phyloP scores from a whole-genome alignment of 2,797 vertebrate species.

The Chelonia mydas region DNA sequence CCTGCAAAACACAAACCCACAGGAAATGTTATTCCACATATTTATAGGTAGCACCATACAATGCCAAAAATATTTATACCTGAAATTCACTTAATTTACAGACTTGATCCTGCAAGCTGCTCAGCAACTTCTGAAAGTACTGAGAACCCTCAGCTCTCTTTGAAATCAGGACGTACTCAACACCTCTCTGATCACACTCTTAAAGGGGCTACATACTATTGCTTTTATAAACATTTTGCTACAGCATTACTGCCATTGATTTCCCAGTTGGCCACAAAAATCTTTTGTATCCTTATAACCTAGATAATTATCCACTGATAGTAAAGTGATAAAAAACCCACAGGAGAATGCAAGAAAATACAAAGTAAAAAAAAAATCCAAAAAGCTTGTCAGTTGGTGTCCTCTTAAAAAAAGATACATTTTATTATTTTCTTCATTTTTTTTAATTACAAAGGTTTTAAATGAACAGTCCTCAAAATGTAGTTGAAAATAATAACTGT shows the following conservation, averaged over 20 bases:
- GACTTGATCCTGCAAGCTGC: background rate
- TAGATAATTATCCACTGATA: background rate
- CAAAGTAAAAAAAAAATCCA: background rate
- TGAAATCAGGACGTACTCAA: background rate
- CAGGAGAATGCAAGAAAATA: background rate
- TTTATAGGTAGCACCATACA: background rate
- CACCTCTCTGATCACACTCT: background rate
- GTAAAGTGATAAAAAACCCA: background rate
- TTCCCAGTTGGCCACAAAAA: background rate
- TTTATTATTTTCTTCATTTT: background rate
- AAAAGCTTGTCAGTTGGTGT: background rate
- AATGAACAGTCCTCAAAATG: background rate
- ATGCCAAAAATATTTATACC: background rate
- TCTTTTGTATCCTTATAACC: background rate
- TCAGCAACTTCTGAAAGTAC: background rate
- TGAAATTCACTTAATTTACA: background rate
- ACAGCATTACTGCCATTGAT: background rate
- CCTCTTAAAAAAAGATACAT: background rate
- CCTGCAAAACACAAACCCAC: conserved; percentile 77
- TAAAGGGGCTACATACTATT: background rate
- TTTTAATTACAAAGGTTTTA: background rate
- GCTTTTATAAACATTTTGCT: background rate
- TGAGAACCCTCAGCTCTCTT: background rate
- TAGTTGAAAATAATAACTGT: background rate
- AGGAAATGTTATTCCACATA: background rate